These are phyloP conservation scores for Eptesicus fuscus DNA, from an alignment of 2,113 vertebrate genomes.

Conservation along the genomic window DNA sequence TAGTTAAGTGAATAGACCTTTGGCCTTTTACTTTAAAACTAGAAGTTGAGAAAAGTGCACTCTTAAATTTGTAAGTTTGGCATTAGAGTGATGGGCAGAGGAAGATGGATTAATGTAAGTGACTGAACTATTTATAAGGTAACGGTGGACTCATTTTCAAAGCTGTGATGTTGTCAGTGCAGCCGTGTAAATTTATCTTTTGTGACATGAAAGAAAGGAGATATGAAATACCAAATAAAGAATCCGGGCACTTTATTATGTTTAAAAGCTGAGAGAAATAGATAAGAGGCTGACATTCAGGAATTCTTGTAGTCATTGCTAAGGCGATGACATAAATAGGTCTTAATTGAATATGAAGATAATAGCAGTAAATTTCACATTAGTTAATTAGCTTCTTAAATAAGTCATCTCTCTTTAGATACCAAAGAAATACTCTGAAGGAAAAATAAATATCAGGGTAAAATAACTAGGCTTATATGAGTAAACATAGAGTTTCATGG, in stretches of 20 bases:
- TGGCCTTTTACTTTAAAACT: conserved; percentile 25
- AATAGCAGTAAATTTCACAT: conserved; percentile 48
- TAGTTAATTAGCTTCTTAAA: conserved; percentile 64
- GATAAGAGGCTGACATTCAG: conserved; percentile 52
- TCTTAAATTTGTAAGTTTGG: conserved; percentile 59
- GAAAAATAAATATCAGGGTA: conserved; percentile 43
- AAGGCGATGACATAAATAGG: conserved; percentile 22
- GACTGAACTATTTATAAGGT: conserved; percentile 63
- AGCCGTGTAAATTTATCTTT: conserved; percentile 64
- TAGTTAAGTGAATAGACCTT: conserved; percentile 41
- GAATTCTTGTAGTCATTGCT: neutral
- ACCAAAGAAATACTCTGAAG: neutral
- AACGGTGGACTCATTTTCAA: conserved; percentile 58
- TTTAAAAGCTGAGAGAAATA: conserved; percentile 62
- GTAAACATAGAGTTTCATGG: conserved; percentile 34
- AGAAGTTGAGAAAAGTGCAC: neutral
- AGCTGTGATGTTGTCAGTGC: conserved; percentile 56
- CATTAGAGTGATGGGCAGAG: conserved; percentile 43
- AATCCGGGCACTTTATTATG: neutral
- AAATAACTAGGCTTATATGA: conserved; percentile 20
- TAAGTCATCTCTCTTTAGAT: conserved; percentile 42
- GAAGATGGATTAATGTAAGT: conserved; percentile 50
- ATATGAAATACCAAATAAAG: conserved; percentile 53
- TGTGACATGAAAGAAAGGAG: conserved; percentile 50
- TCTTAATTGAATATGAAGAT: conserved; percentile 66